Base-by-base conservation (phyloP, 2,113 vertebrate species). In the Gadus macrocephalus region DNA sequence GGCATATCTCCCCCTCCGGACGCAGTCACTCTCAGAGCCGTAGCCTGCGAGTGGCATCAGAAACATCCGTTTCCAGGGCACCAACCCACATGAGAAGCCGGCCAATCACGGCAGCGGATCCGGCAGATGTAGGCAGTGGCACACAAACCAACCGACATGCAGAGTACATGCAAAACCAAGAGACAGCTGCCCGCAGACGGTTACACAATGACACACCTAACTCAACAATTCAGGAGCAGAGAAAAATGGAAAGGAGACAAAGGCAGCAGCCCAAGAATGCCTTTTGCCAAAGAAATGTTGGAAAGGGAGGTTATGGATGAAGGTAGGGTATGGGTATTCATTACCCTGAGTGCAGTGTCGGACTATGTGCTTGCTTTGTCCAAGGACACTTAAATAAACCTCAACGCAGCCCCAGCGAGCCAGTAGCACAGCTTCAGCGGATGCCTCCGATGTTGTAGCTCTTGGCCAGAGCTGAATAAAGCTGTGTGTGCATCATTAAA, bases 11-110 rank as follows among this genome's bases (percentile, higher is more conserved):
- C 81, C 87, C 66, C 62, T 88, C 66, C 62, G 35, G 14, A 78
- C 76, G 67, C 75, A 88, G 86, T 88, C 80, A 81, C 83, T 87
- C 87, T 90, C 78, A 88, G 88, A 87, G 81, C 74, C 15, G 70
- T 66, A 53, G 60, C 80, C 75, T 76, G 81, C 76, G 74, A 84
- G 84, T 87, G 84, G 78, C 85, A 91, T 89, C 82, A 80, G 75
- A 89, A 89, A 87, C 90, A 90, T 86, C 83, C 90, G 90, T 76
- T 89, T 71, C 83, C 78, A 59, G 81, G 68, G 70, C 83, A 80
- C 80, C 72, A 76, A 74, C 71, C 85, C 82, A 83, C 83, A 78
- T 73, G 75, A 80, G 77, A 87, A 70, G 60, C 28, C 15, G 66
- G 66, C 75, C 63, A 11, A 67, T 55, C 66, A 67, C 80, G 78